Evolutionary conservation across 2,888 invertebrate genomes (phyloP).

Genomic region (Ophion obscuratus): DNA sequence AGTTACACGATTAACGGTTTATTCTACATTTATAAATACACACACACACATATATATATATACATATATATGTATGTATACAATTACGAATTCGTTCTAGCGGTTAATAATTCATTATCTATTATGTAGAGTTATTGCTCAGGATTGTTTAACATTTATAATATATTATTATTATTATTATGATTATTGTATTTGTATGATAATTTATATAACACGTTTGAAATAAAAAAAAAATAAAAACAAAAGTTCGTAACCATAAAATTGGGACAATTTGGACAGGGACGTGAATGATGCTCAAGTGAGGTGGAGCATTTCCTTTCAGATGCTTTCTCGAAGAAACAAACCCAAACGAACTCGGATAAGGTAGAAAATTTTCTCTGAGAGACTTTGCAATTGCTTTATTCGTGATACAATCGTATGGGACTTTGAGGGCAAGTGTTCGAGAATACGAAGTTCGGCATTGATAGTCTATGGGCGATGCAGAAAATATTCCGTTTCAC

Average conservation of each 20-base stretch:
- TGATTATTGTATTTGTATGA: constrained; percentile 81
- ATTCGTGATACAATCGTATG: constrained; percentile 2
- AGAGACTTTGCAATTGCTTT: not conserved
- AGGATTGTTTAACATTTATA: constrained; percentile 83
- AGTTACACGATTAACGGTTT: constrained; percentile 69
- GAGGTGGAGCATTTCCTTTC: not conserved
- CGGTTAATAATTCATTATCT: constrained; percentile 77
- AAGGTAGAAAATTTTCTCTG: not conserved
- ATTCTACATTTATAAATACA: constrained; percentile 71
- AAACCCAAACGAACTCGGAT: not conserved
- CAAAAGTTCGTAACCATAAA: constrained; percentile 46
- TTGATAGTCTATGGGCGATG: constrained; percentile 34
- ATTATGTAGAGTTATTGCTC: constrained; percentile 82
- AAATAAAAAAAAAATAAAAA: constrained; percentile 77
- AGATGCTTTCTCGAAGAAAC: not conserved
- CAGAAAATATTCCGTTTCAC: constrained; percentile 39
- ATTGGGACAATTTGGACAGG: not conserved
- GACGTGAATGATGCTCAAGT: not conserved
- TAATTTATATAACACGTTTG: constrained; percentile 82
- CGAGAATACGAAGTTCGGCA: constrained; percentile 16
- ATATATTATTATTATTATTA: constrained; percentile 80
- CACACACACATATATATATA: constrained; percentile 8
- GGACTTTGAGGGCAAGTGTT: not conserved
- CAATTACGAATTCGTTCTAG: constrained; percentile 65
- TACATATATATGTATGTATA: constrained; percentile 38